Evolutionary conservation across 2,113 vertebrate species (phyloP).

Genomic region (human (Homo sapiens)): GRCh38 chr9:75432001-75432500

Average conservation of each 20-base stretch:
- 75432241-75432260: background rate
- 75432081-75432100: no score
- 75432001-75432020: background rate
- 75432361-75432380: background rate
- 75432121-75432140: background rate
- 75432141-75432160: background rate
- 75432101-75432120: background rate
- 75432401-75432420: slow-evolving; percentile 51
- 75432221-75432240: background rate
- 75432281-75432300: background rate
- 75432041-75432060: fast-evolving
- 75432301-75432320: background rate
- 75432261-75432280: background rate
- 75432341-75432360: background rate
- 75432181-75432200: background rate
- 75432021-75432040: background rate
- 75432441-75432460: background rate
- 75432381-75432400: background rate
- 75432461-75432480: background rate
- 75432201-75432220: background rate
- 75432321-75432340: background rate
- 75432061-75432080: background rate
- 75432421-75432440: background rate
- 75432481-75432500: background rate
- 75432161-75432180: background rate